A percentile compares a stretch with the other conserved stretches of the same genome.
These are phyloP conservation scores for Nomada goodeniana DNA, from an alignment of 2,888 invertebrate genomes.

Conservation along the genomic window DNA sequence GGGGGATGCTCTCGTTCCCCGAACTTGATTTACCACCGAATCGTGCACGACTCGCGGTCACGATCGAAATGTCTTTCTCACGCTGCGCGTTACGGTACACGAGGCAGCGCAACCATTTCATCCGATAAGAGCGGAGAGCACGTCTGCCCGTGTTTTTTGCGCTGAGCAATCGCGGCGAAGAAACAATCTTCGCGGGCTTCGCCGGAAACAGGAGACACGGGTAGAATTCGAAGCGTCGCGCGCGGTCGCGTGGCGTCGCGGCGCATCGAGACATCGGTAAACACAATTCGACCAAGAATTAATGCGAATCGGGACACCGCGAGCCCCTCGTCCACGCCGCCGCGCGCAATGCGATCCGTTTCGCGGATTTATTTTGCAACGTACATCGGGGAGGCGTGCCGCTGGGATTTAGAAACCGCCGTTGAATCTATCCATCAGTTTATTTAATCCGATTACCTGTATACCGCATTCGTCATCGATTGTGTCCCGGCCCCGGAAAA, in stretches of 20 bases:
- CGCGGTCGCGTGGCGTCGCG: neutral
- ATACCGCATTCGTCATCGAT: slow-evolving; percentile 78
- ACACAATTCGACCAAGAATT: slow-evolving; percentile 72
- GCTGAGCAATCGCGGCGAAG: neutral
- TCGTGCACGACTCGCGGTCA: neutral
- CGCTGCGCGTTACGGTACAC: too few relatives aligned
- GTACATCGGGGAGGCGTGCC: slow-evolving; percentile 72
- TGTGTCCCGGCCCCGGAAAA: slow-evolving; percentile 36
- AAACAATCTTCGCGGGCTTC: neutral
- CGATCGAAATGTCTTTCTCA: too few relatives aligned
- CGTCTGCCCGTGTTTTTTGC: neutral
- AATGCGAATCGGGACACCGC: slow-evolving; percentile 64
- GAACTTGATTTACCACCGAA: neutral
- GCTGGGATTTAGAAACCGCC: slow-evolving; percentile 73
- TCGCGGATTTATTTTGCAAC: slow-evolving; percentile 78
- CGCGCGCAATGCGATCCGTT: slow-evolving; percentile 71
- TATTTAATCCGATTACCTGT: slow-evolving; percentile 80
- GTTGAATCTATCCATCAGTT: slow-evolving; percentile 79
- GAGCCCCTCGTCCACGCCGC: neutral
- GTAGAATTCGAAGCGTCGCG: neutral
- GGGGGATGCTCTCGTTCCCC: neutral
- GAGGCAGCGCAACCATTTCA: too few relatives aligned
- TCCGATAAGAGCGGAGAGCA: too few relatives aligned
- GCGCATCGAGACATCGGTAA: slow-evolving; percentile 21
- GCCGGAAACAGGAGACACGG: neutral